Percentiles rank a stretch among this genome's conserved stretches.
Conservation (phyloP, 2,797 vertebrate species). For the Leptoclinus maculatus region DNA sequence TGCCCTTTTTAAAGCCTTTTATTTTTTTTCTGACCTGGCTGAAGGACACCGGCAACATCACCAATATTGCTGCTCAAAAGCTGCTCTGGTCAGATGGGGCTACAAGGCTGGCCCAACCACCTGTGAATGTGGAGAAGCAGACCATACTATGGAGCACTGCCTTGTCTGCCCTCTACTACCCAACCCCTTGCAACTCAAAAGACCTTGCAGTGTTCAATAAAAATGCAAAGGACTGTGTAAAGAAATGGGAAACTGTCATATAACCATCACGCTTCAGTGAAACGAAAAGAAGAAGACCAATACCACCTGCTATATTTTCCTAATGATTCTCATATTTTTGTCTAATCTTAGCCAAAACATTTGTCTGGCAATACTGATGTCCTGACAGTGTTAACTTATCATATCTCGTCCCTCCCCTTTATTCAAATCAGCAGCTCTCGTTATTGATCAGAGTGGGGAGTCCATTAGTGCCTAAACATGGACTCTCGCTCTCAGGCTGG, state of each 20-base stretch:
- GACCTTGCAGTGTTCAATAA: too few species aligned
- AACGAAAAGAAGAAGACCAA: too few species aligned
- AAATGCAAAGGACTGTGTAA: too few species aligned
- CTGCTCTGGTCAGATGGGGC: too few species aligned
- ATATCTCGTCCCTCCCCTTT: slow-evolving; percentile 6
- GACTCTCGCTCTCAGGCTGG: slow-evolving; percentile 48
- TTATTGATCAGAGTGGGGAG: slow-evolving; percentile 62
- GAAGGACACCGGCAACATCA: slow-evolving; percentile 37
- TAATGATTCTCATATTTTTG: slow-evolving; percentile 22
- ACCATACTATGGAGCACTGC: too few species aligned
- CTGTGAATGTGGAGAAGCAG: too few species aligned
- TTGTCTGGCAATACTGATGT: neutral
- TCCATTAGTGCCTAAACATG: slow-evolving; percentile 71
- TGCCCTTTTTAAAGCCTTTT: slow-evolving; percentile 43
- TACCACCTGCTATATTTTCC: slow-evolving; percentile 1
- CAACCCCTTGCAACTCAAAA: too few species aligned
- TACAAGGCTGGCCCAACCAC: too few species aligned
- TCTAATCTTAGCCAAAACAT: neutral
- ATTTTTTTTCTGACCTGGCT: slow-evolving; percentile 27
- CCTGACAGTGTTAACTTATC: neutral
- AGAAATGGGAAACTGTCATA: too few species aligned
- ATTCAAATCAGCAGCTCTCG: slow-evolving; percentile 52
- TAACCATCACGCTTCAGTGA: too few species aligned
- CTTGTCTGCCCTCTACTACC: too few species aligned
- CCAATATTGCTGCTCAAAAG: too few species aligned